These are phyloP conservation scores for Sepioteuthis lessoniana DNA, from an alignment of 2,888 invertebrate genomes.

Conservation along the genomic window DNA sequence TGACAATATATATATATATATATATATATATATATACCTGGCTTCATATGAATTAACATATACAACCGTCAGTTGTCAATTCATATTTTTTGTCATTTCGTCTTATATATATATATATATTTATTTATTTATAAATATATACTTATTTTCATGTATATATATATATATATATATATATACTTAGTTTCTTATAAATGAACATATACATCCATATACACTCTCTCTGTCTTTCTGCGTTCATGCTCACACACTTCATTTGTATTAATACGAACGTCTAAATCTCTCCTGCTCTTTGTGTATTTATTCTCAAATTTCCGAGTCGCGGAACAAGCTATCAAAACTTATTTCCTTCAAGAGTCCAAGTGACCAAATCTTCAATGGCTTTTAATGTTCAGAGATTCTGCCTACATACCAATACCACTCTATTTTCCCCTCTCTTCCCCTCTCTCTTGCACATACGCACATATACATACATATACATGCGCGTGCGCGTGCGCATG, in stretches of 20 bases:
- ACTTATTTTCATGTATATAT: too few relatives aligned
- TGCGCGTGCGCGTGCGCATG: not conserved
- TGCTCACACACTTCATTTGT: not conserved
- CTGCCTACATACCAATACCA: not conserved
- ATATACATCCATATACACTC: too few relatives aligned
- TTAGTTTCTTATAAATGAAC: too few relatives aligned
- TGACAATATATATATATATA: too few relatives aligned
- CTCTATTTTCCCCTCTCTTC: not conserved
- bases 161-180: too few relatives aligned
- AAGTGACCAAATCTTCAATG: not conserved
- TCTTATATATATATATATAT: too few relatives aligned
- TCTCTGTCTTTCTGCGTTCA: not conserved
- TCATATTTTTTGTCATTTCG: too few relatives aligned
- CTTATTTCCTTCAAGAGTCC: not conserved
- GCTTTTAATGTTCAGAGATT: not conserved
- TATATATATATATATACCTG: too few relatives aligned
- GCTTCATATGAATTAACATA: too few relatives aligned
- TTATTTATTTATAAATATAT: too few relatives aligned
- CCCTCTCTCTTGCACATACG: not conserved
- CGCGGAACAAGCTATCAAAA: not conserved
- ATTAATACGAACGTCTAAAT: not conserved
- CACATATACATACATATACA: not conserved
- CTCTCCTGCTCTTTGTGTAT: not conserved
- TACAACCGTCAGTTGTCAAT: too few relatives aligned
- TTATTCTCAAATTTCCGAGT: not conserved